phyloP scores from a whole-genome alignment of 2,113 vertebrate species.

The human (Homo sapiens) region GRCh38 chr13:83206501-83207000 shows the following conservation, averaged over 20 bases:
- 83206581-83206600: slow-evolving; percentile 31
- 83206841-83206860: neutral
- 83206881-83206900: neutral
- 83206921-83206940: neutral
- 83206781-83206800: neutral
- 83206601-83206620: slow-evolving; percentile 46
- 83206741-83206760: neutral
- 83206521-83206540: neutral
- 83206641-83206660: slow-evolving; percentile 45
- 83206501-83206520: slow-evolving; percentile 32
- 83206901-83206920: neutral
- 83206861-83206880: neutral
- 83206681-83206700: slow-evolving; percentile 5
- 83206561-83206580: slow-evolving; percentile 37
- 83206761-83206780: neutral
- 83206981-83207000: neutral
- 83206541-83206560: neutral
- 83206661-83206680: neutral
- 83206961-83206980: neutral
- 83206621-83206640: slow-evolving; percentile 39
- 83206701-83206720: neutral
- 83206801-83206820: neutral
- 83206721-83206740: neutral
- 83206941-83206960: neutral
- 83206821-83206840: neutral